Percentiles rank a stretch among this genome's conserved stretches.
phyloP scores from a whole-genome alignment of 2,113 vertebrate species.

The Conger conger region DNA sequence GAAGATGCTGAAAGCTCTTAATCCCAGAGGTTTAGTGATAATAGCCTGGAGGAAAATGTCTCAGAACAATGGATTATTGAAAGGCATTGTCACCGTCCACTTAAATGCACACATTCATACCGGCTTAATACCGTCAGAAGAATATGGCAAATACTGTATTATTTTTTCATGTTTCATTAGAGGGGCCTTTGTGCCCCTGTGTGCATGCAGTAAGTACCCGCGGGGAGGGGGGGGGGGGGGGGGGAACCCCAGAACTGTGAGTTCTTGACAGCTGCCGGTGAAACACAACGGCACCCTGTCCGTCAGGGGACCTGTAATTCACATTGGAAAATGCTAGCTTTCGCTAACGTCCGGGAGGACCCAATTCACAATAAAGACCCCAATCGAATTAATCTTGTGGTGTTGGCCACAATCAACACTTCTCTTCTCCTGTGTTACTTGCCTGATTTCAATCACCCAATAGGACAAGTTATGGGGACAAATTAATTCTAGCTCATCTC shows the following conservation, averaged over 20 bases:
- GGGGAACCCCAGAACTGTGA: not conserved
- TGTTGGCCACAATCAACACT: not conserved
- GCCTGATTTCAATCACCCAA: not conserved
- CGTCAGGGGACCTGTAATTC: not conserved
- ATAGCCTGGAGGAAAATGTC: constrained; percentile 25
- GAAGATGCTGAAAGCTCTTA: constrained; percentile 29
- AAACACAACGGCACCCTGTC: not conserved
- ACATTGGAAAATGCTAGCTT: not conserved
- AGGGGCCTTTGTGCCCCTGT: not conserved
- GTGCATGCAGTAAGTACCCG: not conserved
- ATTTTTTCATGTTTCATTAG: constrained; percentile 9
- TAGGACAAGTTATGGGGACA: not conserved
- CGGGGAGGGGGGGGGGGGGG: not conserved
- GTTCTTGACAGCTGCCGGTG: not conserved
- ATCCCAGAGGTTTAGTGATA: constrained; percentile 32
- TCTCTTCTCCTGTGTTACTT: not conserved
- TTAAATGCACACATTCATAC: constrained; percentile 7
- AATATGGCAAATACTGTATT: constrained; percentile 5
- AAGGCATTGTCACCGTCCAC: not conserved
- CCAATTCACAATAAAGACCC: not conserved
- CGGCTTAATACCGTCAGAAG: not conserved
- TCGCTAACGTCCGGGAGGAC: not conserved
- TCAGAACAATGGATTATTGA: constrained; percentile 32
- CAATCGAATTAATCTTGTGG: not conserved
- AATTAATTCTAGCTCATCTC: not conserved